Evolutionary conservation across 2,113 vertebrate species (phyloP).

Genomic region (Lipophrys pholis): DNA sequence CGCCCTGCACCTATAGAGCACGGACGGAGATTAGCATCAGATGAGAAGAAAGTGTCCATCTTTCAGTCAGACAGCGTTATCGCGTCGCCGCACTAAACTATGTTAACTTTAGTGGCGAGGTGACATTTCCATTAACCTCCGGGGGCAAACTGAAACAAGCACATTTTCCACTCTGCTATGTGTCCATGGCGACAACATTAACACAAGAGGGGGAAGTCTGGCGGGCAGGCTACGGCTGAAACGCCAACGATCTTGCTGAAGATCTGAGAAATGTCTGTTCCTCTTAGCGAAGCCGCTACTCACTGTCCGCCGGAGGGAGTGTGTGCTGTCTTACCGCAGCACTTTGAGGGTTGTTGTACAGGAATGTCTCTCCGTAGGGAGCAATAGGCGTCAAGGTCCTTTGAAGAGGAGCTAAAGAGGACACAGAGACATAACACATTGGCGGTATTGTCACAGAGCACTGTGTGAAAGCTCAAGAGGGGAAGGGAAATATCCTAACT

Average conservation of each 20-base stretch:
- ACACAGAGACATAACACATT: conserved; percentile 50
- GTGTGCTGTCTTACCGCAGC: conserved; percentile 81
- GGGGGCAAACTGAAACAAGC: conserved; percentile 53
- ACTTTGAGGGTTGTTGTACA: conserved; percentile 82
- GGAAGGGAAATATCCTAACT: conserved; percentile 43
- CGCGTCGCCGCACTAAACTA: conserved; percentile 38
- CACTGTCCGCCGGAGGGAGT: conserved; percentile 32
- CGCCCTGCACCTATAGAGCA: conserved; percentile 59
- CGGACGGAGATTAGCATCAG: conserved; percentile 58
- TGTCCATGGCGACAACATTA: conserved; percentile 43
- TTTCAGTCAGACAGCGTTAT: conserved; percentile 50
- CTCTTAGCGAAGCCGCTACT: conserved; percentile 55
- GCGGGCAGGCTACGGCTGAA: conserved; percentile 18
- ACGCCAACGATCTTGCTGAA: conserved; percentile 33
- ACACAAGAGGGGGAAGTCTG: conserved; percentile 28
- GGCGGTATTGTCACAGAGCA: conserved; percentile 36
- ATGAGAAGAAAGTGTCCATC: conserved; percentile 54
- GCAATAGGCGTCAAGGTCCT: conserved; percentile 83
- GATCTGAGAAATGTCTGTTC: conserved; percentile 63
- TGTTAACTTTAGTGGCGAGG: conserved; percentile 56
- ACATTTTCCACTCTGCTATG: conserved; percentile 38
- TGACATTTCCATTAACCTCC: conserved; percentile 79
- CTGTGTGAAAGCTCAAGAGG: conserved; percentile 31
- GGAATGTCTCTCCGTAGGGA: conserved; percentile 92
- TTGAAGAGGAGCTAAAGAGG: conserved; percentile 67